Base-by-base conservation (phyloP, 2,888 invertebrate species). In the Lacanobia oleracea region DNA sequence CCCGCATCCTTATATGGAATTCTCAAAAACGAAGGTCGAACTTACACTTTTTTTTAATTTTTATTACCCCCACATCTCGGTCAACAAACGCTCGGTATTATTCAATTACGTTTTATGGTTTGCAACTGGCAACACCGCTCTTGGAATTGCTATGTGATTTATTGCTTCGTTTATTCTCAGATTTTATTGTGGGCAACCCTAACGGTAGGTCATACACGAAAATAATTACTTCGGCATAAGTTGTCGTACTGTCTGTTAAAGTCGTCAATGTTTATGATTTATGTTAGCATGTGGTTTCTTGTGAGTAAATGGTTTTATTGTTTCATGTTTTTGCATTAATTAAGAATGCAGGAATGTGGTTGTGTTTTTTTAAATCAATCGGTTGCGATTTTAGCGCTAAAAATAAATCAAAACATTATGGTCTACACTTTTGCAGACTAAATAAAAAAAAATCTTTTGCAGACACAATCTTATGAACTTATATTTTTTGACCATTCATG, bases 81-180 rank as follows among this genome's bases (percentile, higher is more conserved):
- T 88, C 86, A 85, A 85, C 86, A 86, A 83, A 78, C 76, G 72
- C 75, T 62, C 69, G 81, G 87, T 86, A 90, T 91, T 93, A 94
- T 94, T 94, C 93, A 94, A 94, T 94, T 94, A 94, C 89, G 90
- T 92, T 94, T 94, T 93, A 94, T 89, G 90, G 86, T 84, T 84
- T 83, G 85, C 90, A 91, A 91, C 88, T 90, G 92, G 92, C 90
- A 92, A 91, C 91, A 92, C 88, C 76, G 89, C 84, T 85, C 86
- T 89, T 85, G 83, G 89, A 90, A 92, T 91, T 91, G 91, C 89
- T 75, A 81, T 87, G 90, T 93, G 94, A 94, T 94, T 94, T 94
- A 94, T 93, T 86, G 90, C 88, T 90, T 85, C 87, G 90, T 88
- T 92, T 92, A 92, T 92, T 91, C 88, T 86, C 77, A 83, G 87